Percentiles rank a stretch among this genome's conserved stretches.
phyloP scores from a whole-genome alignment of 2,797 vertebrate species.

The Acanthiza pusilla region DNA sequence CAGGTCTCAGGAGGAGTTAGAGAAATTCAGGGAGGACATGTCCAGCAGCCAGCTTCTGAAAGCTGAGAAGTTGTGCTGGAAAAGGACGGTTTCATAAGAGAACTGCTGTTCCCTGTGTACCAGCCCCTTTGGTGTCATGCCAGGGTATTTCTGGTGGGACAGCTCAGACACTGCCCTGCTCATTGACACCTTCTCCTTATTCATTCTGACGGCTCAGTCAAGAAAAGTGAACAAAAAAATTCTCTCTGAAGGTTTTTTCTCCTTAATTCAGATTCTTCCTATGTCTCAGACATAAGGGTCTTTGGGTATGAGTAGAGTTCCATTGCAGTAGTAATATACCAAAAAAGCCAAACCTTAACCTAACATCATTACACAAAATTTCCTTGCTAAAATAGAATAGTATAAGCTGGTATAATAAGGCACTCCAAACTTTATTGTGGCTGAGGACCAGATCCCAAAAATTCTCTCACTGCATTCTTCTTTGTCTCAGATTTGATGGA shows the following conservation, averaged over 20 bases:
- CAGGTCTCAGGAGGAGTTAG: not conserved
- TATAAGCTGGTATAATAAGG: not conserved
- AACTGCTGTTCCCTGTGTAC: not conserved
- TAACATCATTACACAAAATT: not conserved
- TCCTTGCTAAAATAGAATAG: not conserved
- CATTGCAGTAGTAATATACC: not conserved
- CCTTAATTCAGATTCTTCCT: not conserved
- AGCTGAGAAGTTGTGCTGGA: not conserved
- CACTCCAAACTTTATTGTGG: not conserved
- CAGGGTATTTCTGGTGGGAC: not conserved
- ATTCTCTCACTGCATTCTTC: not conserved
- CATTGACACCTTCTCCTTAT: not conserved
- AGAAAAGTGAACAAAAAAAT: not conserved
- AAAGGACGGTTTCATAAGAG: not conserved
- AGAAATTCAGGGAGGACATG: not conserved
- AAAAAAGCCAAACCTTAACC: rapidly evolving
- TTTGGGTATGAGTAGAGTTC: not conserved
- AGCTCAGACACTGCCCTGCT: not conserved
- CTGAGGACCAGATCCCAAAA: not conserved
- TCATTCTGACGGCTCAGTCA: not conserved
- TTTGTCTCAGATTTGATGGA: not conserved
- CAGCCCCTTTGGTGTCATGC: not conserved
- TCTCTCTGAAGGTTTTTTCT: not conserved
- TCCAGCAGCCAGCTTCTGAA: not conserved
- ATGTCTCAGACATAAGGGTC: not conserved